A percentile compares a stretch with the other conserved stretches of the same genome.
Evolutionary conservation across 2,113 vertebrate species (phyloP).

Genomic region (Xyliphius kryptos): DNA sequence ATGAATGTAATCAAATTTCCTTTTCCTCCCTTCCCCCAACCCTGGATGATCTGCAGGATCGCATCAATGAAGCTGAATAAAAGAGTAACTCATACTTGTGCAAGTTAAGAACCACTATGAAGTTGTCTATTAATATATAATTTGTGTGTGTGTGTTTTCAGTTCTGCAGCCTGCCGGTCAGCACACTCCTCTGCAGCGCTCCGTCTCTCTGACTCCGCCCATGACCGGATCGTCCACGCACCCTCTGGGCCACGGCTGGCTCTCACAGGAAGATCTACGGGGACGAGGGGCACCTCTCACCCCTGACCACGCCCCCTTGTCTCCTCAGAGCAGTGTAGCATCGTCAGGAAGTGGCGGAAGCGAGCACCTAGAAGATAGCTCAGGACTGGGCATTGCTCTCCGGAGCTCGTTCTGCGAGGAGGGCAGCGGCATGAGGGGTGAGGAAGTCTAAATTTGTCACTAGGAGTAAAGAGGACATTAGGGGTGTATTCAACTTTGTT

Average conservation of each 20-base stretch:
- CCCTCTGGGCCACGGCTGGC: conserved; percentile 93
- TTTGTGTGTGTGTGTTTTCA: conserved; percentile 14
- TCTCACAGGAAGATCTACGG: conserved; percentile 97
- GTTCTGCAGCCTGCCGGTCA: conserved; percentile 81
- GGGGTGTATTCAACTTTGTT: no score
- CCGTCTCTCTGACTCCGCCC: conserved; percentile 96
- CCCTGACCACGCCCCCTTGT: conserved; percentile 93
- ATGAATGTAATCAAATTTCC: no score
- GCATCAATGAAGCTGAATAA: no score
- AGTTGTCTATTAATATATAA: no score
- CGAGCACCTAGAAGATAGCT: conserved; percentile 93
- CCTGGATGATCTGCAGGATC: no score
- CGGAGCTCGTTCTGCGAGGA: conserved; percentile 96
- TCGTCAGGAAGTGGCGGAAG: conserved; percentile 98
- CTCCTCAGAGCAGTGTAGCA: conserved; percentile 98
- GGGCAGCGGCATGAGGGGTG: conserved; percentile 98
- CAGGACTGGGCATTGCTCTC: conserved; percentile 60
- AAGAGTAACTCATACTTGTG: no score
- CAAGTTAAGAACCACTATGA: no score
- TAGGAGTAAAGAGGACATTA: no score
- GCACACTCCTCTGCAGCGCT: conserved; percentile 98
- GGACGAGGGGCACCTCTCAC: conserved; percentile 65
- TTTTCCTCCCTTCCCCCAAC: no score
- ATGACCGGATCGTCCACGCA: conserved; percentile 88
- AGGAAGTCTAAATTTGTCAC: no score